Base-by-base conservation (phyloP, 2,113 vertebrate species). In the Columbina picui region DNA sequence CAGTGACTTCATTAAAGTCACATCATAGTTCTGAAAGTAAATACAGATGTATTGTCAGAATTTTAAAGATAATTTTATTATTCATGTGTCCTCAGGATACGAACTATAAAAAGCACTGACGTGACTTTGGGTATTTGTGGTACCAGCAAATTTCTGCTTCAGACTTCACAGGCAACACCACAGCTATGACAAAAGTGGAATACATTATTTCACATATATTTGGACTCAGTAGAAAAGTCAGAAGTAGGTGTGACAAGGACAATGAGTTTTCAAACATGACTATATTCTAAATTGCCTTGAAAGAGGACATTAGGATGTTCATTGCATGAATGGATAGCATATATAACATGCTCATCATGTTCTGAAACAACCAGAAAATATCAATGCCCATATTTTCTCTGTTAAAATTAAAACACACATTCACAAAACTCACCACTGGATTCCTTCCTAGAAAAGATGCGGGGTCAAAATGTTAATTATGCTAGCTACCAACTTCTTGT, bases 381-480 rank as follows among this genome's bases (percentile, higher is more conserved):
- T 6, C 6, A 9, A 59, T 60, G n/a, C 12, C 7, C 6, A 3
- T 70, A 94, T 93, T 92, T 96, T 78, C 84, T 75, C 70, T 94
- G 82, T 89, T 96, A 74, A 97, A 79, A 47, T 93, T 65, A 83
- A 87, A 97, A 94, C 26, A 94, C 90, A 95, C 88, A 83, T 87
- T 97, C 73, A 83, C 70, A 96, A 97, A 97, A 95, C 75, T 70
- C 74, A 87, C 39, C 30, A 13, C 26, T 52, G 23, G 84, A 63
- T 49, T 79, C 27, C 71, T 47, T 86, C 87, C 21, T 67, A 76
- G 79, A 70, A 53, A 90, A 94, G 87, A 12, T 68, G 5, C 12
- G 77, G 49, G 25, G 17, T 70, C 84, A 95, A 91, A 97, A 87
- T 50, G 16, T 59, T 80, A 89, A 65, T 73, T 63, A 82, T 32